phyloP scores from a whole-genome alignment of 1,140 invertebrate genomes.

The Myzus persicae region DNA sequence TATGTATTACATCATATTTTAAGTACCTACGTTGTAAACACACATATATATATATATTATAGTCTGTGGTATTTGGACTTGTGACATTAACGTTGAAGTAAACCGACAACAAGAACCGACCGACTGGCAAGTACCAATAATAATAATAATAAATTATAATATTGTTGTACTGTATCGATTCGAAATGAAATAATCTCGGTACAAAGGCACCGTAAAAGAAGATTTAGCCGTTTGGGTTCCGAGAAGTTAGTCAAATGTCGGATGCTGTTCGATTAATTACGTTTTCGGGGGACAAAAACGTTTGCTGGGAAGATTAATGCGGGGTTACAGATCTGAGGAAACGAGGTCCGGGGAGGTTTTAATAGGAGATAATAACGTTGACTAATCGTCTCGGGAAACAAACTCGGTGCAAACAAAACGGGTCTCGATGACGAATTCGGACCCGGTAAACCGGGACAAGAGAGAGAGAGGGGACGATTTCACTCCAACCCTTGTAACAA shows the following conservation, averaged over 20 bases:
- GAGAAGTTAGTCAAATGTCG: background rate
- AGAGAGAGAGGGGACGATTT: background rate
- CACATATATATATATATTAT: background rate
- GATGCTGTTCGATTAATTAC: constrained; percentile 52
- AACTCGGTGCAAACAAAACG: constrained; percentile 52
- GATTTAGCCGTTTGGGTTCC: background rate
- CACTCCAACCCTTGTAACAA: constrained; percentile 40
- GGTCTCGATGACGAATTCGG: constrained; percentile 38
- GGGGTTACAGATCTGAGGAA: constrained; percentile 46
- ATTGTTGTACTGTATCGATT: background rate
- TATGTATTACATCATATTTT: background rate
- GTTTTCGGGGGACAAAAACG: constrained; percentile 52
- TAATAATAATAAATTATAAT: background rate
- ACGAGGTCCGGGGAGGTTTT: background rate
- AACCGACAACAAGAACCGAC: background rate
- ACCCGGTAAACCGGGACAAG: background rate
- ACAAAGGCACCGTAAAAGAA: background rate
- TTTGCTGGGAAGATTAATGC: constrained; percentile 47
- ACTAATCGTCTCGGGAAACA: constrained; percentile 48
- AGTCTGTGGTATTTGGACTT: background rate
- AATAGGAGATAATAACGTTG: constrained; percentile 56
- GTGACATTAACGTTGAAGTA: background rate
- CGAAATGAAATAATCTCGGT: background rate
- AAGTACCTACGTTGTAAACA: background rate
- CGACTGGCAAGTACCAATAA: background rate